Base-by-base conservation (phyloP, 2,888 invertebrate genomes). In the Machimus rusticus region DNA sequence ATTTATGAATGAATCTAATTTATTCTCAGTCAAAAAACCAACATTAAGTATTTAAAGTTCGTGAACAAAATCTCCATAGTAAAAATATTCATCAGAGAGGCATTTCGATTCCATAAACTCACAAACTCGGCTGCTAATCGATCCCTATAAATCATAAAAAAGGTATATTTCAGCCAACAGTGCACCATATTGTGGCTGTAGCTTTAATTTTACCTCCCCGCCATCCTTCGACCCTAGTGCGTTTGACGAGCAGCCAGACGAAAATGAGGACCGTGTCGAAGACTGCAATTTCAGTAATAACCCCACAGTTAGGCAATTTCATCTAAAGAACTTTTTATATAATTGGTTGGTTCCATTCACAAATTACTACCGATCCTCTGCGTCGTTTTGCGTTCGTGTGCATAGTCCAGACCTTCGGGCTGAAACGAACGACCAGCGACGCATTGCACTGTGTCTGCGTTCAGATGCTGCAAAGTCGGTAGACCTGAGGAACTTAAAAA, bases 311-410 rank as follows among this genome's bases (percentile, higher is more conserved):
- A 82, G 34, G 37, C 39, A 82, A 82, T 82, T 82, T 82, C 39
- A 82, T 82, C 57, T 82, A 82, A 82, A 82, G 37, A 82, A 82
- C 37, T 57, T 82, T 82, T 51, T 51, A 79, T 43, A 51, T 82
- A 51, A 51, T 82, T 78, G 78, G 28, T 78, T 57, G 82, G 57
- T 82, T 82, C 82, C 82, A 82, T 82, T 82, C 82, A 16, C 28
- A 82, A 82, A 82, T 82, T 82, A 57, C 82, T 82, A 82, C 82
- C 82, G 57, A 82, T 57, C 55, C n/a, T 43, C 43, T 81, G n/a
- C 14, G 16, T 23, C 57, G 16, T 51, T 16, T 79, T 1, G 28
- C 23, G 46, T 5, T 16, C 79, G 2, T 19, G 19, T 78, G 23
- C 23, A 79, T 79, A 79, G 31, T 79, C 16, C 16, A 28, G 16